Evolutionary conservation across 1,140 invertebrate genomes (phyloP).

Genomic region (Drosophila cardini): DNA sequence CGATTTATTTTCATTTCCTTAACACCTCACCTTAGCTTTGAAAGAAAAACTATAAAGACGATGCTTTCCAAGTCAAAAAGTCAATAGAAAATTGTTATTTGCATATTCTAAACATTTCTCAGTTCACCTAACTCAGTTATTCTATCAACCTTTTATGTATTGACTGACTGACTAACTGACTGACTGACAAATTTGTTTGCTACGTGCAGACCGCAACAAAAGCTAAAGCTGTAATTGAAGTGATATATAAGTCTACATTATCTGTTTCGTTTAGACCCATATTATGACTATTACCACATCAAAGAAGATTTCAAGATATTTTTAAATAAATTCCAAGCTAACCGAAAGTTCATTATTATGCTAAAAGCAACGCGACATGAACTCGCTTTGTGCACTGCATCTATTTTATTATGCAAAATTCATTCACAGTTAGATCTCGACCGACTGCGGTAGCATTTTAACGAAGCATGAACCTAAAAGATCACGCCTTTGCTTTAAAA

Average conservation of each 20-base stretch:
- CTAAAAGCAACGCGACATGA: conserved; percentile 26
- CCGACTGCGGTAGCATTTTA: conserved; percentile 50
- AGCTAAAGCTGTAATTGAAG: conserved; percentile 21
- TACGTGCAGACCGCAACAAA: conserved; percentile 48
- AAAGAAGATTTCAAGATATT: conserved; percentile 15
- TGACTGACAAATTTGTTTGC: conserved; percentile 62
- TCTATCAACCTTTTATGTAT: conserved; percentile 11
- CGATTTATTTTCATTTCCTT: conserved; percentile 23
- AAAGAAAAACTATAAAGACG: conserved; percentile 6
- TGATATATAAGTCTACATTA: conserved; percentile 23
- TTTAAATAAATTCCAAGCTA: conserved; percentile 20
- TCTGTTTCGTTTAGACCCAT: conserved; percentile 46
- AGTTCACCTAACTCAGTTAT: conserved; percentile 2
- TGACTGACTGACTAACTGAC: conserved; percentile 29
- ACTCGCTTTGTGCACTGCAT: conserved; percentile 43
- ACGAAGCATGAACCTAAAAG: conserved; percentile 53
- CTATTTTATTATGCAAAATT: conserved; percentile 55
- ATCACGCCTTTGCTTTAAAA: conserved; percentile 53
- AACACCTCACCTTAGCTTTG: not conserved
- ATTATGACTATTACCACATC: conserved; percentile 45
- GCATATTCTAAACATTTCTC: conserved; percentile 42
- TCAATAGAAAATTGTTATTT: conserved; percentile 24
- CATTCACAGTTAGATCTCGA: conserved; percentile 67
- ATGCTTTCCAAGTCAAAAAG: not conserved
- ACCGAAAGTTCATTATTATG: conserved; percentile 68